A percentile compares a stretch with the other conserved stretches of the same genome.
These are phyloP conservation scores for Aspiorhynchus laticeps DNA, from an alignment of 2,113 vertebrate genomes.

Conservation along the genomic window DNA sequence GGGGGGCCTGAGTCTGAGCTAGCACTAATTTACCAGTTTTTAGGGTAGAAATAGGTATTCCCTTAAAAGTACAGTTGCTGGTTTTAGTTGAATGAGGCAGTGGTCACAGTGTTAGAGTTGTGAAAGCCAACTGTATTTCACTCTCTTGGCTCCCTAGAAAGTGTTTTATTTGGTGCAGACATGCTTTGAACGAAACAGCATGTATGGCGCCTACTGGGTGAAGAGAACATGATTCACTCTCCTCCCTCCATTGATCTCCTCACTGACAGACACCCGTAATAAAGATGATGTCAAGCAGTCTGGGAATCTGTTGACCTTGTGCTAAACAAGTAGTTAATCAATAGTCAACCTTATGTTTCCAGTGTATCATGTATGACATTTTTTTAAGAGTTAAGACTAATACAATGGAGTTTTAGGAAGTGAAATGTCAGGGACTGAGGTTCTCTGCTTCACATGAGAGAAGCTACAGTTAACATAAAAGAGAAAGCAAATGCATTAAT, in stretches of 20 bases:
- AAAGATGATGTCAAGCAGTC: constrained; percentile 7
- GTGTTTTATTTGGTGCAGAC: constrained; percentile 8
- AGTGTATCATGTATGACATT: neutral
- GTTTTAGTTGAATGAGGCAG: neutral
- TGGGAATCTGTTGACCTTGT: neutral
- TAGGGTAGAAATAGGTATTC: neutral
- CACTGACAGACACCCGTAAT: neutral
- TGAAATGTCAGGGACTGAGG: neutral
- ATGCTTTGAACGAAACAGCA: neutral
- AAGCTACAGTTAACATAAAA: neutral
- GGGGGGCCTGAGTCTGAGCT: neutral
- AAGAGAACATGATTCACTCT: neutral
- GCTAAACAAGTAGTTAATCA: constrained; percentile 4
- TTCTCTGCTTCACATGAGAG: neutral
- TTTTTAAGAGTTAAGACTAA: neutral
- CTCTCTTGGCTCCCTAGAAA: neutral
- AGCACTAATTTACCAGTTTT: neutral
- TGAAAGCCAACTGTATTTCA: neutral
- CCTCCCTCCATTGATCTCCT: constrained; percentile 5
- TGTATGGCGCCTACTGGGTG: neutral
- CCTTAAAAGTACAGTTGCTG: neutral
- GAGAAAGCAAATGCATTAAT: neutral
- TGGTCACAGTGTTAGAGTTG: neutral
- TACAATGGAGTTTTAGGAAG: neutral
- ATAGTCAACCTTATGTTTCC: neutral